Evolutionary conservation across 2,888 invertebrate genomes (phyloP), one percentile per base, ranked within the genome.

Genomic region (Gymnosoma rotundatum): DNA sequence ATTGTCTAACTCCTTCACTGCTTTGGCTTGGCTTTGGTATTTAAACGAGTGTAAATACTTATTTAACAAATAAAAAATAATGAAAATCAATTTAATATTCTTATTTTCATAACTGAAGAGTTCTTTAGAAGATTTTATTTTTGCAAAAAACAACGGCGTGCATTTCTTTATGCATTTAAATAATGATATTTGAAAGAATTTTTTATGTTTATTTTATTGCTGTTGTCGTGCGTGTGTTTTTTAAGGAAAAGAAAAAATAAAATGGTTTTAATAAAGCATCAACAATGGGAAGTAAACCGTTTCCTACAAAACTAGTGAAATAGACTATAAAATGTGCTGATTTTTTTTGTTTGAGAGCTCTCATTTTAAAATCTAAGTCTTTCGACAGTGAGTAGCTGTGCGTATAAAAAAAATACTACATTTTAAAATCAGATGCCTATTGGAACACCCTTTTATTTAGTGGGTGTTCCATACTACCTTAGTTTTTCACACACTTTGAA

Each of bases 251-350:
- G n/a, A 58, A 25, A 20, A 45, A 56, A 56, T 4, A 42, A 66
- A 58, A 48, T 20, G 58, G 9, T 58, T 38, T 50, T 58, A 50
- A 76, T 76, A 58, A 66, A 66, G 18, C 18, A 63, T 45, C 52
- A 74, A 14, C 21, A 42, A 54, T 18, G 42, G 45, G 20, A 64
- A 48, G 32, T 64, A 56, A 54, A 75, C 75, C 48, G 58, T 58
- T 58, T 66, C 66, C 64, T 1, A 52, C 18, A 52, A 52, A 18
- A 52, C n/a, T n/a, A n/a, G n/a, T n/a, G n/a, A n/a, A n/a, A n/a
- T n/a, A n/a, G n/a, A n/a, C n/a, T n/a, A n/a, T n/a, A n/a, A n/a
- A n/a, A n/a, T n/a, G n/a, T n/a, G n/a, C n/a, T n/a, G n/a, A n/a
- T n/a, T n/a, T n/a, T n/a, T n/a, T 25, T 2, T 25, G 1, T 25